phyloP scores from a whole-genome alignment of 1,140 invertebrate genomes.

The Campoletis sonorensis region DNA sequence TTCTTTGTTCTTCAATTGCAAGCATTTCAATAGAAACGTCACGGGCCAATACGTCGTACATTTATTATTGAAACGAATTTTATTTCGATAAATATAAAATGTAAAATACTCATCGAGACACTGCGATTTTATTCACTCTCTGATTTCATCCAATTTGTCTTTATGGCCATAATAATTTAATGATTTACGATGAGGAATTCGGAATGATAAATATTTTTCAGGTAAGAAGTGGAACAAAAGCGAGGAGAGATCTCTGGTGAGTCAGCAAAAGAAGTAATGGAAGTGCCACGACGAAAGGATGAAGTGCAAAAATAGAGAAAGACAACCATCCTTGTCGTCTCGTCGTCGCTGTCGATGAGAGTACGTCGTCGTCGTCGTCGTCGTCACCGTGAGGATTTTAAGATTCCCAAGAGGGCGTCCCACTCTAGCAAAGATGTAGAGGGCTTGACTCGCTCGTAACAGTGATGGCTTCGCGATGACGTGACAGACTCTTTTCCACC shows the following conservation, averaged over 20 bases:
- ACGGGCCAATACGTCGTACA: background rate
- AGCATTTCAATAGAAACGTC: background rate
- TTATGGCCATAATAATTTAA: background rate
- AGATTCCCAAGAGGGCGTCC: slow-evolving; percentile 10
- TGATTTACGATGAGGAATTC: slow-evolving; percentile 5
- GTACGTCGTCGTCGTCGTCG: background rate
- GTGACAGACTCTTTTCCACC: background rate
- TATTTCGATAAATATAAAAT: too few relatives aligned
- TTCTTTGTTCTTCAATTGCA: background rate
- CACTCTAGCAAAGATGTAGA: slow-evolving; percentile 2
- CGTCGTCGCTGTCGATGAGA: background rate
- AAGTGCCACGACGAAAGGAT: background rate
- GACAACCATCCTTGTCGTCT: background rate
- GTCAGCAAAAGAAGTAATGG: background rate
- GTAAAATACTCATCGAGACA: too few relatives aligned
- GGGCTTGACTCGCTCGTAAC: slow-evolving; percentile 10
- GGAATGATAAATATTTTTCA: background rate
- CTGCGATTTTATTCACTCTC: too few relatives aligned
- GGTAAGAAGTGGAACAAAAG: background rate
- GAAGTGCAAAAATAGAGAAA: background rate
- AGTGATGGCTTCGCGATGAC: slow-evolving; percentile 10
- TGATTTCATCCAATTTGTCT: too few relatives aligned
- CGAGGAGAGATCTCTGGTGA: slow-evolving; percentile 6
- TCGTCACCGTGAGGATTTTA: slow-evolving; percentile 2
- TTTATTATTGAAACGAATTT: background rate